Base-by-base conservation (phyloP, 2,888 invertebrate species). In the Camptogramma bilineatum region DNA sequence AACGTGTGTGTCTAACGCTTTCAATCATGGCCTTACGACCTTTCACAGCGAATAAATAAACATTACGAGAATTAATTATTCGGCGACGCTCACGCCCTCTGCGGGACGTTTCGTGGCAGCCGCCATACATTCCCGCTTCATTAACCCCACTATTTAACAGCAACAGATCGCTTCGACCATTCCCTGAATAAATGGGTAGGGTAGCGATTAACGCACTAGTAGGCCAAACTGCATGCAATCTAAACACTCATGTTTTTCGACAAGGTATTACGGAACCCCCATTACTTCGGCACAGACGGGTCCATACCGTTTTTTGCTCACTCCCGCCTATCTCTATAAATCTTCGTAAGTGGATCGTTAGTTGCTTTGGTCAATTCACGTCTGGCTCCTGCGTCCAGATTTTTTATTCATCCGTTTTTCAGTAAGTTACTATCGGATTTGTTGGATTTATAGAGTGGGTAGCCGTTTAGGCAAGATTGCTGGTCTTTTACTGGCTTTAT, bases 281-380 rank as follows among this genome's bases (percentile, higher is more conserved):
- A 83, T 83, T 83, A 83, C 72, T 74, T 70, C 67, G 68, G 77
- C 72, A 69, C 81, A 82, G 83, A 83, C 82, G 80, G 82, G 79
- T 68, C 75, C 77, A 50, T 74, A 68, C 72, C 75, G 81, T 83
- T 88, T 87, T 87, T 86, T 84, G 83, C 80, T 72, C 73, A 71
- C 68, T 77, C 78, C 78, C 75, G 77, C 82, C 83, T 81, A 83
- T 83, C 85, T 84, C 83, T 83, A 88, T 88, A 88, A 88, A 88
- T 88, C 88, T 86, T 82, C 73, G 80, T 84, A 86, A 88, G 88
- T 85, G 83, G 80, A 85, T 86, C 88, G 86, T 89, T 89, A 87
- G 85, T 88, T 82, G 79, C 78, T 79, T 81, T 83, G 83, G 84
- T 85, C 86, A 84, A 85, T 86, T 83, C 83, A 75, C 79, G 82